phyloP scores from a whole-genome alignment of 2,888 invertebrate species.

The Caenorhabditis imperialis region DNA sequence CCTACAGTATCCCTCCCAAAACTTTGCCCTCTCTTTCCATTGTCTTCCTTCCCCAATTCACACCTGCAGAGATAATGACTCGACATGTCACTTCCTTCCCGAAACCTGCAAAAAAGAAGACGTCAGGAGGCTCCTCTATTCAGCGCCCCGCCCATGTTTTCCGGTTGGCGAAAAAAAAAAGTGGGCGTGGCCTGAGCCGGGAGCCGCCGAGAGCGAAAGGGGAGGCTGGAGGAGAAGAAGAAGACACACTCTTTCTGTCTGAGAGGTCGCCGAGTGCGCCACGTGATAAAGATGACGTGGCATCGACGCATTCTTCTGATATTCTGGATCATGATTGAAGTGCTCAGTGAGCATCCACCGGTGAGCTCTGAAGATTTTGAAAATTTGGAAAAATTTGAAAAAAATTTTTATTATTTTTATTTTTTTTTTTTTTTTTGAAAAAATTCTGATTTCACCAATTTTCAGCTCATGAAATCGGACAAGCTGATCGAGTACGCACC shows the following conservation, averaged over 20 bases:
- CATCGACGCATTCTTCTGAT: too few relatives aligned
- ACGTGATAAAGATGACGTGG: too few relatives aligned
- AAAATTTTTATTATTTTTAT: too few relatives aligned
- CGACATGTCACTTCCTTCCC: not conserved
- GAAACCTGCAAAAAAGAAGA: not conserved
- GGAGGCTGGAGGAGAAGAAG: too few relatives aligned
- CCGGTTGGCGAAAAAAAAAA: slow-evolving; percentile 46
- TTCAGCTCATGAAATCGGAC: slow-evolving; percentile 62
- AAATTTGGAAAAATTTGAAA: too few relatives aligned
- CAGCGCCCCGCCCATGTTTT: slow-evolving; percentile 35
- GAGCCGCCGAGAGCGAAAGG: not conserved
- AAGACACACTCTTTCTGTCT: too few relatives aligned
- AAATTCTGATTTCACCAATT: slow-evolving; percentile 12
- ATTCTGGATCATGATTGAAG: too few relatives aligned
- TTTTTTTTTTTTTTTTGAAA: slow-evolving; percentile 1
- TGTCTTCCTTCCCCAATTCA: not conserved
- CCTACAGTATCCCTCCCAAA: too few relatives aligned
- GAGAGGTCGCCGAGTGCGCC: too few relatives aligned
- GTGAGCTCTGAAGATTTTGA: too few relatives aligned
- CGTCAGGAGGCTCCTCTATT: not conserved
- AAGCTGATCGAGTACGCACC: slow-evolving; percentile 66
- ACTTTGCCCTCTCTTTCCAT: not conserved
- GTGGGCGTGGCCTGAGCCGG: slow-evolving; percentile 30
- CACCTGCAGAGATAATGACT: not conserved
- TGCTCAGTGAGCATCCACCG: too few relatives aligned